Conservation (phyloP, 2,113 vertebrate genomes). For the Lichenostomus cassidix region DNA sequence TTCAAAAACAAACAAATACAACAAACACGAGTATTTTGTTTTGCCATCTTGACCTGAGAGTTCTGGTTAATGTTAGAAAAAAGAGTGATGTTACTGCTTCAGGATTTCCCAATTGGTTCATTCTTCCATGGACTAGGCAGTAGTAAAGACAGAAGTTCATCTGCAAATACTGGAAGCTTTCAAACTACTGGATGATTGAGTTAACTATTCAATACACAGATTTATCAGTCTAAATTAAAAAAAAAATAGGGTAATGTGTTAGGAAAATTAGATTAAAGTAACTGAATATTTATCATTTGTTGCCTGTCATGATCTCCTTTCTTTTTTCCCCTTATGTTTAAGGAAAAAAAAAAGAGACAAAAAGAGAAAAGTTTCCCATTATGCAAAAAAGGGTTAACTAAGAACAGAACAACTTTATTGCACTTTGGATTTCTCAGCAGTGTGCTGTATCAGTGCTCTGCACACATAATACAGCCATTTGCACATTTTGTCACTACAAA, state of each 20-base stretch:
- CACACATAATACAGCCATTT: background rate
- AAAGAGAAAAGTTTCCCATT: fast-evolving
- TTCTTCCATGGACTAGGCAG: background rate
- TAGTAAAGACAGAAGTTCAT: background rate
- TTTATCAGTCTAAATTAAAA: background rate
- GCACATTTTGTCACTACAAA: background rate
- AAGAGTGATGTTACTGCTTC: background rate
- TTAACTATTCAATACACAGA: background rate
- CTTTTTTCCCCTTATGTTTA: background rate
- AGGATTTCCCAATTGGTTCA: background rate
- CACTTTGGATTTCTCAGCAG: background rate
- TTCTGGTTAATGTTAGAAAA: background rate
- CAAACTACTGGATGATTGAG: background rate
- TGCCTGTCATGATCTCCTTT: background rate
- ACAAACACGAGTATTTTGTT: background rate
- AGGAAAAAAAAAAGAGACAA: background rate
- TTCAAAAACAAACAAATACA: background rate
- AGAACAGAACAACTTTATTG: background rate
- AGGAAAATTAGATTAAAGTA: background rate
- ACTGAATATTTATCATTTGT: background rate
- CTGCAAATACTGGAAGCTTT: background rate
- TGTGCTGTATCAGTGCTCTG: fast-evolving
- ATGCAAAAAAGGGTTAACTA: background rate
- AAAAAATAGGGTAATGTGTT: background rate
- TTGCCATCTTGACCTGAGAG: background rate